Percentiles rank a stretch among this genome's conserved stretches.
Conservation (phyloP, 2,888 invertebrate genomes). For the Rhingia rostrata region DNA sequence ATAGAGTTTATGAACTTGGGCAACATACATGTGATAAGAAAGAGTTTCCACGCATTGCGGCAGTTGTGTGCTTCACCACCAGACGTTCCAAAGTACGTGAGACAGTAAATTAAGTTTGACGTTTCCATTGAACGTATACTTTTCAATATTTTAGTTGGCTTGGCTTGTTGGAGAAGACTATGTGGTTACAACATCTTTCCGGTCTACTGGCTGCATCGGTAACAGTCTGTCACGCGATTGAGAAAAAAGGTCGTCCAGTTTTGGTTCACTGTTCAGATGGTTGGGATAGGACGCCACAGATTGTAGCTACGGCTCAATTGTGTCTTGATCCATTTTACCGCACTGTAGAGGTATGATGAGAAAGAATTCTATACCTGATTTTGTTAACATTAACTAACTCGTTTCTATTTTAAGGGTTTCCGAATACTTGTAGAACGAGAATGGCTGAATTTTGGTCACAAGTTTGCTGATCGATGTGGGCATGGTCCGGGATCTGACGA, state of each 20-base stretch:
- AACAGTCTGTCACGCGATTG: slow-evolving; percentile 91
- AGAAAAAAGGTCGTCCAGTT: slow-evolving; percentile 92
- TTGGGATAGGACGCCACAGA: slow-evolving; percentile 99
- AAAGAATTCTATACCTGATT: not conserved
- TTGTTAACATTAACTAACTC: not conserved
- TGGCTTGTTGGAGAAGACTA: slow-evolving; percentile 92
- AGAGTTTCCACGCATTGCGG: slow-evolving; percentile 94
- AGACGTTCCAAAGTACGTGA: slow-evolving; percentile 89
- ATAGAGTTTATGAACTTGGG: slow-evolving; percentile 98
- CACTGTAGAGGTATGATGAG: slow-evolving; percentile 89
- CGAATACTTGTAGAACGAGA: slow-evolving; percentile 96
- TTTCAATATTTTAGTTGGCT: slow-evolving; percentile 88
- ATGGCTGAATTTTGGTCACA: slow-evolving; percentile 99
- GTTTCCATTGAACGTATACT: slow-evolving; percentile 69
- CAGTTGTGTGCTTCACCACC: slow-evolving; percentile 90
- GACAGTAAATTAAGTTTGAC: slow-evolving; percentile 33
- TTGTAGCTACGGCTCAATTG: slow-evolving; percentile 95
- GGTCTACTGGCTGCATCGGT: slow-evolving; percentile 92
- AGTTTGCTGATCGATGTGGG: slow-evolving; percentile 97
- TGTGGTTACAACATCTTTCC: slow-evolving; percentile 96
- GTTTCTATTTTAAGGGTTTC: slow-evolving; percentile 89
- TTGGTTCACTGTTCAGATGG: slow-evolving; percentile 99
- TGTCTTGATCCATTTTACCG: slow-evolving; percentile 97
- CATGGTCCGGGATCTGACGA: slow-evolving; percentile 92
- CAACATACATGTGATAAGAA: slow-evolving; percentile 97